Evolutionary conservation across 2,797 vertebrate species (phyloP).

Genomic region (Mycteria americana): DNA sequence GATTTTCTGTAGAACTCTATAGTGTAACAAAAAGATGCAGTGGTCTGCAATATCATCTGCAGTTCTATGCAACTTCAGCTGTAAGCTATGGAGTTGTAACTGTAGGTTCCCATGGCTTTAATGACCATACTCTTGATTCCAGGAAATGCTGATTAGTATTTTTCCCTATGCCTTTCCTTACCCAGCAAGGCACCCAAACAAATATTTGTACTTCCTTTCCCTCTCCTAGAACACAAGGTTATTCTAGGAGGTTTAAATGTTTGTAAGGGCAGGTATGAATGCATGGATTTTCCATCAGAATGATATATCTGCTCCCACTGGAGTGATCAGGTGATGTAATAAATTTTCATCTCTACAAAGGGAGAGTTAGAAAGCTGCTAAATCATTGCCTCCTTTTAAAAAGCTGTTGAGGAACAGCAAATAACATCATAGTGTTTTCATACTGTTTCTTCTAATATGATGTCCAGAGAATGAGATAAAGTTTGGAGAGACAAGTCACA

Average conservation of each 20-base stretch:
- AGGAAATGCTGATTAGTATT: neutral
- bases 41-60: neutral
- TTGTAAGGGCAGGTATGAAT: neutral
- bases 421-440: neutral
- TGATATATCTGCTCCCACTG: neutral
- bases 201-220: neutral
- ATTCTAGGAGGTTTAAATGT: neutral
- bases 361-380: neutral
- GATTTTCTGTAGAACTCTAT: neutral
- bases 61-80: neutral
- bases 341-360: neutral
- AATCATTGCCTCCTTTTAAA: neutral
- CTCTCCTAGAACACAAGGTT: neutral
- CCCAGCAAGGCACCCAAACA: neutral
- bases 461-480: neutral
- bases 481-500: neutral
- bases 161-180: neutral
- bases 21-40: neutral
- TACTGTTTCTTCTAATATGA: neutral
- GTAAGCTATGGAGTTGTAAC: accelerated
- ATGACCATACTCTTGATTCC: neutral
- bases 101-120: neutral
- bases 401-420: neutral
- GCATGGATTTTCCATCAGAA: constrained; percentile 34
- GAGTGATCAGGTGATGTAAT: neutral